Evolutionary conservation across 1,140 invertebrate species (phyloP), one percentile per base, ranked within the genome.

Genomic region (Lutraria rhynchaena): DNA sequence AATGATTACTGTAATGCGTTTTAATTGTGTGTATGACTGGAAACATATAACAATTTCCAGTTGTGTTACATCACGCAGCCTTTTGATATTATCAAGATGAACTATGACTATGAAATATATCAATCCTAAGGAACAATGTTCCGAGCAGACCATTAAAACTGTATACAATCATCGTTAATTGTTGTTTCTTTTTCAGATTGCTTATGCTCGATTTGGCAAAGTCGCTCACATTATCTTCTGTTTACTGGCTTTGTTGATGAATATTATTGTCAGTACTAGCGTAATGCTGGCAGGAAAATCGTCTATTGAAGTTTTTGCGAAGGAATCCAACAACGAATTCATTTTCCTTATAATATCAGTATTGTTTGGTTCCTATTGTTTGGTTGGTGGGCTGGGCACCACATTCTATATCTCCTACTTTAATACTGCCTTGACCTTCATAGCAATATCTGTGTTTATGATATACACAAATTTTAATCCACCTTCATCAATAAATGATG

Each of bases 331-430:
- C 44, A 85, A 84, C 29, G 89, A 90, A 73, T 87, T 88, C n/a
- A 84, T 88, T n/a, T 81, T 88, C 22, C 33, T 90, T 0, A 81
- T 89, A 24, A 81, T 90, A 55, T 86, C 88, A 17, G 85, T 86
- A 7, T 44, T 89, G 0, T 89, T 89, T 67, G 90, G 89, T 0
- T 90, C 90, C n/a, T 92, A 93, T 82, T 92, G 91, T 33, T 86
- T 92, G 57, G 86, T 92, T 9, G 92, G 92, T 13, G 92, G 92
- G 15, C 85, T 93, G 1, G 91, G 92, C 3, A 91, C 92, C 4
- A 92, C 92, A 1, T 92, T 92, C 71, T 92, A 92, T 81, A 92
- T 92, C 11, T 92, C 91, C 31, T 92, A 92, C 85, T 92, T 92
- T 86, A 92, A 92, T 77, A 88, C 91, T 0, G 88, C 84, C 51